A percentile compares a stretch with the other conserved stretches of the same genome.
Evolutionary conservation across 2,888 invertebrate genomes (phyloP).

Genomic region (Amblyteles armatorius): DNA sequence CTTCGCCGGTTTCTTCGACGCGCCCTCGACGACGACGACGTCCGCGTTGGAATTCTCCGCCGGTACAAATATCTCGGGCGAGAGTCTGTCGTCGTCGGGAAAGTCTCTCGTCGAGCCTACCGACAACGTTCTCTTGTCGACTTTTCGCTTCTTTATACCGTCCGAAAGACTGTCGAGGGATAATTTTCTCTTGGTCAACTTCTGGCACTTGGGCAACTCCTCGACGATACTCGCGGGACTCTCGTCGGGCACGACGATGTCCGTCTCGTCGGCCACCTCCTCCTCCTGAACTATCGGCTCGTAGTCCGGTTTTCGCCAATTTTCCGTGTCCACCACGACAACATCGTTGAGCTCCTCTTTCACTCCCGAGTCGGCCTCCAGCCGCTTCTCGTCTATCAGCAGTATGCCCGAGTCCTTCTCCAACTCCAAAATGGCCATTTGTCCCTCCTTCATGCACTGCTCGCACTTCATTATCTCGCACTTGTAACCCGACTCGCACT

Average conservation of each 20-base stretch:
- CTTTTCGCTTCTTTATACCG: slow-evolving; percentile 85
- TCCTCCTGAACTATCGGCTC: slow-evolving; percentile 81
- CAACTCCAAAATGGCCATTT: slow-evolving; percentile 80
- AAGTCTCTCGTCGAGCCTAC: slow-evolving; percentile 78
- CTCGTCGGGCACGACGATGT: slow-evolving; percentile 36
- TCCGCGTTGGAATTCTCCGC: slow-evolving; percentile 53
- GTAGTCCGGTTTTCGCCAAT: slow-evolving; percentile 83
- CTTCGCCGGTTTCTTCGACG: slow-evolving; percentile 72
- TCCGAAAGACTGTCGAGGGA: slow-evolving; percentile 84
- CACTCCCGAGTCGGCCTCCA: slow-evolving; percentile 81
- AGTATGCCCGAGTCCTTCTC: slow-evolving; percentile 82
- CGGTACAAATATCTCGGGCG: slow-evolving; percentile 31
- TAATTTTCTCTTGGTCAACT: slow-evolving; percentile 86
- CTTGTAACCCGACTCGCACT: slow-evolving; percentile 82
- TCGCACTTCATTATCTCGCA: slow-evolving; percentile 82
- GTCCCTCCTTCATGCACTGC: slow-evolving; percentile 82
- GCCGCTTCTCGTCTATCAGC: slow-evolving; percentile 72
- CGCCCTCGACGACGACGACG: slow-evolving; percentile 76
- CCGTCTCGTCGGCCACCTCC: slow-evolving; percentile 74
- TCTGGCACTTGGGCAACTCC: slow-evolving; percentile 86
- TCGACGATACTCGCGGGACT: slow-evolving; percentile 55
- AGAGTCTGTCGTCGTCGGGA: slow-evolving; percentile 32
- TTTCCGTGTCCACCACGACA: slow-evolving; percentile 85
- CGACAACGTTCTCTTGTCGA: slow-evolving; percentile 82
- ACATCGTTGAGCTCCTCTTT: slow-evolving; percentile 86